These are phyloP conservation scores for Petromus typicus DNA, from an alignment of 2,113 vertebrate genomes.

Conservation along the genomic window DNA sequence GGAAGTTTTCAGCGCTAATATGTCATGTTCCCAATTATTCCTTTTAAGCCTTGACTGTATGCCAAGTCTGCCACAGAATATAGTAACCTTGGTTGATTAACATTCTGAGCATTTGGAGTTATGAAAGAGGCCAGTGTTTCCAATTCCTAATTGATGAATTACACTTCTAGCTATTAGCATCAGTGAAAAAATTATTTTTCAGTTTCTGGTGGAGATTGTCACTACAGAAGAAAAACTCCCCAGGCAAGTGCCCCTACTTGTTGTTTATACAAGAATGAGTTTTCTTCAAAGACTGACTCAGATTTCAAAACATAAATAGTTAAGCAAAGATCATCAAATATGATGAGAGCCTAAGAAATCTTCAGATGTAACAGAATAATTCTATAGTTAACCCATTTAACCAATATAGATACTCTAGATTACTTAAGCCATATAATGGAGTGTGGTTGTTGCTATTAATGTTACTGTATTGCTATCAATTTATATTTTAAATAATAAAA, in stretches of 20 bases:
- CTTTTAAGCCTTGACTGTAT: conserved; percentile 50
- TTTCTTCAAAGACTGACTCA: conserved; percentile 27
- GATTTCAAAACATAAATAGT: conserved; percentile 23
- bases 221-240: conserved; percentile 5
- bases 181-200: conserved; percentile 43
- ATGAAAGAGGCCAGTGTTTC: conserved; percentile 73
- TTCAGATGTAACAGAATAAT: not conserved
- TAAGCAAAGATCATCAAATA: not conserved
- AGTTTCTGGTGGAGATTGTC: not conserved
- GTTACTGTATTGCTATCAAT: not conserved
- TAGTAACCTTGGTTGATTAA: conserved; percentile 44
- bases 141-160: conserved; percentile 42
- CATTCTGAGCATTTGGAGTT: conserved; percentile 46
- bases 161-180: conserved; percentile 53
- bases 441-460: not conserved
- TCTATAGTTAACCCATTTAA: conserved; percentile 22
- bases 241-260: not conserved
- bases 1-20: not conserved
- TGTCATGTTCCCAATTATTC: conserved; percentile 44
- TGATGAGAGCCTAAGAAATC: not conserved
- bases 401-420: not conserved
- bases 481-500: conserved; percentile 1
- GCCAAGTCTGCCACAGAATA: conserved; percentile 33
- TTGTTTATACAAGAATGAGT: conserved; percentile 18
- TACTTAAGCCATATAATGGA: not conserved